phyloP scores from a whole-genome alignment of 2,113 vertebrate genomes.

The Ciconia boyciana region DNA sequence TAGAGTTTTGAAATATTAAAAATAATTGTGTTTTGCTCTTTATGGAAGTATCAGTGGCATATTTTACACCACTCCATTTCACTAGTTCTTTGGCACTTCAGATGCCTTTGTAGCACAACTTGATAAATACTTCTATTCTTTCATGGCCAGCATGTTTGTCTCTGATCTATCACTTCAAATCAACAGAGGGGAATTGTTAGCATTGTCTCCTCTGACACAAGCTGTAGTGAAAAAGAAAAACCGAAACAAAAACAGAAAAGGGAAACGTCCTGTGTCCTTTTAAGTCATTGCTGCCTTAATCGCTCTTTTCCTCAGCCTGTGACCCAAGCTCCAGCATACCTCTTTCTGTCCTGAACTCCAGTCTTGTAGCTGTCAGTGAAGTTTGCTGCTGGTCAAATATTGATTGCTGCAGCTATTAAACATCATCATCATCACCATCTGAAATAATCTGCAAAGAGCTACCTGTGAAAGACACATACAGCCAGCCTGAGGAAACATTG shows the following conservation, averaged over 20 bases:
- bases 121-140: background rate
- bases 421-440: background rate
- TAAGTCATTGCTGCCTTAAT: background rate
- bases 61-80: background rate
- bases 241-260: background rate
- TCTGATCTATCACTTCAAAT: background rate
- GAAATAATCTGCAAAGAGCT: slow-evolving; percentile 32
- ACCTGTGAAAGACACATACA: background rate
- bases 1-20: background rate
- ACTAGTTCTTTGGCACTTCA: background rate
- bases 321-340: background rate
- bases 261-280: background rate
- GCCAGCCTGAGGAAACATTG: background rate
- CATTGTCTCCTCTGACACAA: background rate
- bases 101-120: background rate
- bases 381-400: slow-evolving; percentile 1
- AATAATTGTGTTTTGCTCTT: background rate
- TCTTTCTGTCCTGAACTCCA: background rate
- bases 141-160: background rate
- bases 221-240: background rate
- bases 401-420: slow-evolving; percentile 22
- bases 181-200: background rate
- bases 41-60: background rate
- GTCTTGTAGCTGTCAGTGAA: background rate
- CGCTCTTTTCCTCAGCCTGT: background rate